Evolutionary conservation across 2,113 vertebrate species (phyloP).

Genomic region (Stegastes partitus): DNA sequence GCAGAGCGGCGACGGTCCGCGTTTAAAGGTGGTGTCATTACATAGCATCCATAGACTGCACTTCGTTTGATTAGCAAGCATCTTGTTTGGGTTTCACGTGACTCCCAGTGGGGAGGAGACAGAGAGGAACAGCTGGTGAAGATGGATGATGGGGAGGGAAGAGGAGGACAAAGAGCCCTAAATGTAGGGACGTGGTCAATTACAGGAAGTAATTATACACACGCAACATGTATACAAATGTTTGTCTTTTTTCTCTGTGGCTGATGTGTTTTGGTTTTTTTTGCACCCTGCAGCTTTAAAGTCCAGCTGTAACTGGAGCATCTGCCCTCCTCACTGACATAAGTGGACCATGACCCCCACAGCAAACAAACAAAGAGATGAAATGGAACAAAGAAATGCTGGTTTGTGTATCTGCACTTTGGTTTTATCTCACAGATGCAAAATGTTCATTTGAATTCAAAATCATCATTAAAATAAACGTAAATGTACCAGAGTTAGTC

Average conservation of each 20-base stretch:
- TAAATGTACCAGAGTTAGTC: too few species aligned
- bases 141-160: background rate
- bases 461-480: too few species aligned
- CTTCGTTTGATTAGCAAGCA: slow-evolving; percentile 30
- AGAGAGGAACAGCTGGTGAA: slow-evolving; percentile 19
- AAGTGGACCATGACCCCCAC: slow-evolving; percentile 25
- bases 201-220: background rate
- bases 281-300: slow-evolving; percentile 10
- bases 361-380: background rate
- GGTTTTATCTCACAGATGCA: too few species aligned
- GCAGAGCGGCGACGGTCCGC: slow-evolving; percentile 1
- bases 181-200: background rate
- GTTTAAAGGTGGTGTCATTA: slow-evolving; percentile 12
- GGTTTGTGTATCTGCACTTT: background rate
- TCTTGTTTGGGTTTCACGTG: slow-evolving; percentile 47
- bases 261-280: slow-evolving; percentile 34
- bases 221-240: background rate
- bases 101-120: slow-evolving; percentile 26
- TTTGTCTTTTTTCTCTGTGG: background rate
- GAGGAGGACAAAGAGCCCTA: slow-evolving; percentile 17
- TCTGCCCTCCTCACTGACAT: slow-evolving; percentile 18
- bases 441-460: too few species aligned
- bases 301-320: slow-evolving; percentile 50
- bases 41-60: background rate
- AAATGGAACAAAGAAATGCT: slow-evolving; percentile 5